Percentiles rank a stretch among this genome's conserved stretches.
Conservation (phyloP, 2,888 invertebrate genomes). For the Sinohyriopsis cumingii region DNA sequence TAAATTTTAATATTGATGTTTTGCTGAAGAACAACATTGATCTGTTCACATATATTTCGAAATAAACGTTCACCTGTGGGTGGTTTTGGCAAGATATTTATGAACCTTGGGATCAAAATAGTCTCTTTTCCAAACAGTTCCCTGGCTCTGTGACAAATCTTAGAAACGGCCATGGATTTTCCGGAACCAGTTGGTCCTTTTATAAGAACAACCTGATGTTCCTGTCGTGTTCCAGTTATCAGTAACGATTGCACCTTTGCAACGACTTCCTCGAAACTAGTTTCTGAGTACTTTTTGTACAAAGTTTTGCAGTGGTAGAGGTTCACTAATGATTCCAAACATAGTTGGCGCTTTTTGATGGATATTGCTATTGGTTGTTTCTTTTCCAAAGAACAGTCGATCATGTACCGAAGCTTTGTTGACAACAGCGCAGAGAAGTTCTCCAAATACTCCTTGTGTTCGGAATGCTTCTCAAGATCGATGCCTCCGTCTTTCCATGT, state of each 20-base stretch:
- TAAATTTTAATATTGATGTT: slow-evolving; percentile 41
- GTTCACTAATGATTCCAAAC: slow-evolving; percentile 32
- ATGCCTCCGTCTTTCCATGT: slow-evolving; percentile 7
- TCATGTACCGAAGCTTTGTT: slow-evolving; percentile 10
- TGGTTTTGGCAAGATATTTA: slow-evolving; percentile 36
- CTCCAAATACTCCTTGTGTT: slow-evolving; percentile 36
- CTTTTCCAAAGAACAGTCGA: slow-evolving; percentile 8
- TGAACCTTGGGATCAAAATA: slow-evolving; percentile 36
- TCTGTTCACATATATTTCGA: slow-evolving; percentile 33
- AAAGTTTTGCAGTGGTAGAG: slow-evolving; percentile 32
- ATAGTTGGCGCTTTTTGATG: slow-evolving; percentile 5
- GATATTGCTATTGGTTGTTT: slow-evolving; percentile 12
- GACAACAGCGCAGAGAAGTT: slow-evolving; percentile 29
- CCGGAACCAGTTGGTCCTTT: slow-evolving; percentile 35
- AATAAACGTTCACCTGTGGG: slow-evolving; percentile 30
- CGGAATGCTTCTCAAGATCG: slow-evolving; percentile 1
- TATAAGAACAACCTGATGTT: slow-evolving; percentile 38
- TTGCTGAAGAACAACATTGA: slow-evolving; percentile 37
- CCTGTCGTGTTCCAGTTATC: slow-evolving; percentile 30
- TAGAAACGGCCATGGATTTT: slow-evolving; percentile 32
- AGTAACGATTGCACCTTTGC: slow-evolving; percentile 35
- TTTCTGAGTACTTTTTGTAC: slow-evolving; percentile 8
- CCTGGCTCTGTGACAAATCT: slow-evolving; percentile 30
- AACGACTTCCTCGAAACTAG: slow-evolving; percentile 25
- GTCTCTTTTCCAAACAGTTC: slow-evolving; percentile 42